These are phyloP conservation scores for Diachasma alloeum DNA, from an alignment of 1,140 invertebrate genomes.

Conservation along the genomic window DNA sequence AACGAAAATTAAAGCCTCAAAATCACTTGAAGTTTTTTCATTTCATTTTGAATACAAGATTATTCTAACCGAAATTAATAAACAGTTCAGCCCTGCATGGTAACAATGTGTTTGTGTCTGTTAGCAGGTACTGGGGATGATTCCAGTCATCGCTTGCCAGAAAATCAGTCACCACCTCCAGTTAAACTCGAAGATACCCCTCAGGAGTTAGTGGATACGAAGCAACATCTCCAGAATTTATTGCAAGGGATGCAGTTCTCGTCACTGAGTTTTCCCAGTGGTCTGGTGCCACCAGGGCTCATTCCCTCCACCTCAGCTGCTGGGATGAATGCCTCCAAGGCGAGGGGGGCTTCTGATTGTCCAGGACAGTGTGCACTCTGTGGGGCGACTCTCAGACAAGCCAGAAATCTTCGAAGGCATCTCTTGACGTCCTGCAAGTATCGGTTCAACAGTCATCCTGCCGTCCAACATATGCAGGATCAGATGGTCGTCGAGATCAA, in stretches of 20 bases:
- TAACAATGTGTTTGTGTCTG: conserved; percentile 61
- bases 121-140: conserved; percentile 52
- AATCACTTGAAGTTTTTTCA: conserved; percentile 5
- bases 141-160: conserved; percentile 44
- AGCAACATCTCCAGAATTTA: conserved; percentile 55
- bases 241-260: conserved; percentile 61
- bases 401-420: conserved; percentile 65
- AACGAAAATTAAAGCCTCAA: conserved; percentile 23
- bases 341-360: conserved; percentile 70
- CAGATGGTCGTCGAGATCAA: conserved; percentile 54
- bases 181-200: conserved; percentile 38
- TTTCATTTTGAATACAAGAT: conserved; percentile 23
- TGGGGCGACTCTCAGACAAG: conserved; percentile 54
- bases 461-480: conserved; percentile 33
- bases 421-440: conserved; percentile 70
- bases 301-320: conserved; percentile 22
- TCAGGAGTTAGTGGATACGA: conserved; percentile 43
- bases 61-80: conserved; percentile 19
- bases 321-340: conserved; percentile 19
- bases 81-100: conserved; percentile 59
- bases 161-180: conserved; percentile 35
- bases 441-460: conserved; percentile 69
- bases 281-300: conserved; percentile 31
- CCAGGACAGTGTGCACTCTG: conserved; percentile 71
- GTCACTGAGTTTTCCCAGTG: conserved; percentile 54